These are phyloP conservation scores for Heliconius hewitsoni DNA, from an alignment of 1,140 invertebrate species.

Conservation along the genomic window DNA sequence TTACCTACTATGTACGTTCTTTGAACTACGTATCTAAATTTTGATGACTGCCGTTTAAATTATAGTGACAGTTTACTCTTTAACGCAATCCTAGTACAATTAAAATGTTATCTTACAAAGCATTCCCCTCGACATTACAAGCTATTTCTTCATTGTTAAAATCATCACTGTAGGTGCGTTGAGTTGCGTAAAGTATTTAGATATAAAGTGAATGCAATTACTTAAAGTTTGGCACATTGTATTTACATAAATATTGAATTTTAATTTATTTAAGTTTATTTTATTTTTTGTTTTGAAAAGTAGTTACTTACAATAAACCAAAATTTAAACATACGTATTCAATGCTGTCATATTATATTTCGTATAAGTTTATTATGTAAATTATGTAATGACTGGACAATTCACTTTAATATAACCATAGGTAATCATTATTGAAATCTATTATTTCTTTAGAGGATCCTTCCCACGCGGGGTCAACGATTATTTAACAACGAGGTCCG, in stretches of 20 bases:
- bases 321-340: too few species aligned
- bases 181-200: background rate
- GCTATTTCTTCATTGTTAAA: background rate
- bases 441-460: constrained; percentile 35
- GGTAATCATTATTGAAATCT: constrained; percentile 18
- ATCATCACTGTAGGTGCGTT: background rate
- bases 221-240: background rate
- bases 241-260: too few species aligned
- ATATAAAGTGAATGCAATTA: background rate
- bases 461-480: constrained; percentile 46
- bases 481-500: constrained; percentile 50
- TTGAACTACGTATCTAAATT: too few species aligned
- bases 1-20: background rate
- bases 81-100: background rate
- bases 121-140: constrained; percentile 2
- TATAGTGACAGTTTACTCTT: background rate
- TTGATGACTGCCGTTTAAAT: background rate
- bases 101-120: background rate
- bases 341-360: background rate
- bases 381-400: constrained; percentile 13
- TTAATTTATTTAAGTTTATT: too few species aligned
- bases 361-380: constrained; percentile 12
- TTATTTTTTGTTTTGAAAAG: too few species aligned
- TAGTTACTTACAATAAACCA: too few species aligned
- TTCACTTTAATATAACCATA: constrained; percentile 22